These are phyloP conservation scores for Microctonus hyperodae DNA, from an alignment of 2,888 invertebrate genomes.

Conservation along the genomic window DNA sequence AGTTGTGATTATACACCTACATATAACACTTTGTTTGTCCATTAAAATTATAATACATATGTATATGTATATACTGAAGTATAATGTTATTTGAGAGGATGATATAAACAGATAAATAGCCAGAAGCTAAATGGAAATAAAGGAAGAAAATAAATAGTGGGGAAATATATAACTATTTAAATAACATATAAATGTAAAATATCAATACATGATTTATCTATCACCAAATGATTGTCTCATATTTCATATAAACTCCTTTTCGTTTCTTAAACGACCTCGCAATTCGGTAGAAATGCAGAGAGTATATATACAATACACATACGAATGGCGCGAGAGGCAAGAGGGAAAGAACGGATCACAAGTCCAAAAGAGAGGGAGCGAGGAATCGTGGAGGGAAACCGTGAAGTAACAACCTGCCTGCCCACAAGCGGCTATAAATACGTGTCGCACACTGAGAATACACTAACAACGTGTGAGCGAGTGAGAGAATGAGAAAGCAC, in stretches of 20 bases:
- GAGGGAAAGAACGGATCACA: background rate
- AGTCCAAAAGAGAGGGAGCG: background rate
- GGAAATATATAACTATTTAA: background rate
- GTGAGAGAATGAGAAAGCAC: constrained; percentile 12
- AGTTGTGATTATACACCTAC: background rate
- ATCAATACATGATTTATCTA: background rate
- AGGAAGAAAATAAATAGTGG: background rate
- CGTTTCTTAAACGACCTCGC: background rate
- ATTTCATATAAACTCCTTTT: constrained; percentile 7
- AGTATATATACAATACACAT: background rate
- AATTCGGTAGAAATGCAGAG: constrained; percentile 14
- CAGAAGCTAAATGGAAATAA: background rate
- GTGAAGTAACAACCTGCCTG: constrained; percentile 28
- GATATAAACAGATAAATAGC: background rate
- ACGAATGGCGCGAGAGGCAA: background rate
- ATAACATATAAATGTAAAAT: background rate
- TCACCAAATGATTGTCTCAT: background rate
- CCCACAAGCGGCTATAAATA: constrained; percentile 31
- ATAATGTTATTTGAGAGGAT: background rate
- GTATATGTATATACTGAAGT: background rate
- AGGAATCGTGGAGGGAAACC: constrained; percentile 20
- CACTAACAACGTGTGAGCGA: constrained; percentile 8
- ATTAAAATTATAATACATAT: too few species aligned
- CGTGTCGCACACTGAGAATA: constrained; percentile 29
- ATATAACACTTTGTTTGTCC: too few species aligned